A percentile compares a stretch with the other conserved stretches of the same genome.
phyloP scores from a whole-genome alignment of 2,113 vertebrate genomes.

The Pithys albifrons region DNA sequence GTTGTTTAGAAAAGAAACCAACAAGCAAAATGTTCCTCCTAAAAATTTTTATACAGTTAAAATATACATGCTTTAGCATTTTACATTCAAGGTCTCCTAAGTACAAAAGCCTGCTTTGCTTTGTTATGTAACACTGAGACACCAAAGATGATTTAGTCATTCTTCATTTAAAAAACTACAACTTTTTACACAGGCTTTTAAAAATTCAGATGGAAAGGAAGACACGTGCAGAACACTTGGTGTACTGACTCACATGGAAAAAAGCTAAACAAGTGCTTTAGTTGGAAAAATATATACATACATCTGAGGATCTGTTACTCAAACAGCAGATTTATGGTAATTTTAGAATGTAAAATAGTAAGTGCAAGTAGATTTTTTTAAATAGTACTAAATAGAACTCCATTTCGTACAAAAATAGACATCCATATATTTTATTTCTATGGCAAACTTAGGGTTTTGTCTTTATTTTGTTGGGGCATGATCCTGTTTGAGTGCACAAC shows the following conservation, averaged over 20 bases:
- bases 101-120: slow-evolving; percentile 24
- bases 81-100: slow-evolving; percentile 32
- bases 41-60: slow-evolving; percentile 67
- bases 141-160: not conserved
- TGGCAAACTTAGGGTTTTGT: not conserved
- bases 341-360: slow-evolving; percentile 68
- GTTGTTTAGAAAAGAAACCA: not conserved
- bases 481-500: not conserved
- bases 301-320: slow-evolving; percentile 43
- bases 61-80: slow-evolving; percentile 62
- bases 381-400: slow-evolving; percentile 64
- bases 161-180: not conserved
- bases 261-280: not conserved
- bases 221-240: not conserved
- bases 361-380: slow-evolving; percentile 69
- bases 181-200: slow-evolving; percentile 21
- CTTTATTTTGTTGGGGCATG: not conserved
- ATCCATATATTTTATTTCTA: slow-evolving; percentile 24
- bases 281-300: slow-evolving; percentile 57
- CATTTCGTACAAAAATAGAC: slow-evolving; percentile 73
- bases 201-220: not conserved
- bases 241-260: not conserved
- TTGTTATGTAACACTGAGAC: slow-evolving; percentile 34
- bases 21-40: not conserved
- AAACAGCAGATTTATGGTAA: slow-evolving; percentile 27